Conservation (phyloP, 2,888 invertebrate species). For the Noctuana brunneofusca region DNA sequence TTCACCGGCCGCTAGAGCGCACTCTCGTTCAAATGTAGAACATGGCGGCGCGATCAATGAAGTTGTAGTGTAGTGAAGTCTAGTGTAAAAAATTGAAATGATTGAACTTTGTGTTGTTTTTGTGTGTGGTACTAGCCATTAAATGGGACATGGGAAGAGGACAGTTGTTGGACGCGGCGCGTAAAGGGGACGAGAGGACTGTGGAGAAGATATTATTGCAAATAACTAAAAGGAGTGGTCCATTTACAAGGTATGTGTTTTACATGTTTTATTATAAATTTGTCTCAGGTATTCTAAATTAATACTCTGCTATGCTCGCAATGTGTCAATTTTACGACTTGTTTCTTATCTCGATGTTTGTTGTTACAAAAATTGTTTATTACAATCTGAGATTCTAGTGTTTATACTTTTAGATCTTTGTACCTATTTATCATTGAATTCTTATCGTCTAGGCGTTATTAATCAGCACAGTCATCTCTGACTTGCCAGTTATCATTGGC, state of each 20-base stretch:
- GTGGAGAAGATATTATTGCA: slow-evolving; percentile 96
- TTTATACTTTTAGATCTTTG: slow-evolving; percentile 46
- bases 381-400: neutral
- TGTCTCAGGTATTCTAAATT: no score
- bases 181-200: slow-evolving; percentile 93
- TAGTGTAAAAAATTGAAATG: slow-evolving; percentile 78
- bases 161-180: slow-evolving; percentile 96
- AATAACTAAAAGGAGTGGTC: slow-evolving; percentile 95
- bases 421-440: slow-evolving; percentile 35
- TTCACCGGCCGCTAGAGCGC: slow-evolving; percentile 74
- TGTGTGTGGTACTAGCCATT: slow-evolving; percentile 67
- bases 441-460: slow-evolving; percentile 11
- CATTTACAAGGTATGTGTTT: slow-evolving; percentile 92
- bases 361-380: neutral
- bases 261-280: slow-evolving; percentile 54
- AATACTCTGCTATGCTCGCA: neutral
- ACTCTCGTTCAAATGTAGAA: slow-evolving; percentile 77
- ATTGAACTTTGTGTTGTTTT: slow-evolving; percentile 74
- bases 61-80: slow-evolving; percentile 82
- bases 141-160: slow-evolving; percentile 94
- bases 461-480: slow-evolving; percentile 4
- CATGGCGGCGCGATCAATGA: slow-evolving; percentile 92
- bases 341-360: neutral
- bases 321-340: neutral
- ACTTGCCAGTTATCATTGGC: neutral